A percentile compares a stretch with the other conserved stretches of the same genome.
These are phyloP conservation scores for Halotydeus destructor DNA, from an alignment of 1,140 invertebrate genomes.

Conservation along the genomic window DNA sequence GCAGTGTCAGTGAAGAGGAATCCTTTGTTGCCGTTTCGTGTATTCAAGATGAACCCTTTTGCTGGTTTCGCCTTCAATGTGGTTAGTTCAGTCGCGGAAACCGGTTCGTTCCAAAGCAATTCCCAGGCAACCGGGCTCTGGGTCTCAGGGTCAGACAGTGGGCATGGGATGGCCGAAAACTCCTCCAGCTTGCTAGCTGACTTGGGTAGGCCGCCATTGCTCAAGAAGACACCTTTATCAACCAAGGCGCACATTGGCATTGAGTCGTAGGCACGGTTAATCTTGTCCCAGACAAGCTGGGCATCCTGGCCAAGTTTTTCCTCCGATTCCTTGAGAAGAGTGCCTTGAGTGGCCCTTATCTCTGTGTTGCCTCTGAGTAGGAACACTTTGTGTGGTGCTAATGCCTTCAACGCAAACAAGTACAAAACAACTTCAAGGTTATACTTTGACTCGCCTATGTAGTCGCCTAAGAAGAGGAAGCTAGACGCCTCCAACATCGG, in stretches of 20 bases:
- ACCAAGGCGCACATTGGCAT: neutral
- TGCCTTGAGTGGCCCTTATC: neutral
- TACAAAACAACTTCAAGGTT: slow-evolving; percentile 6
- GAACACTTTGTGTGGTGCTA: slow-evolving; percentile 1
- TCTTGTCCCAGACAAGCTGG: neutral
- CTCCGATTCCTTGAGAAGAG: neutral
- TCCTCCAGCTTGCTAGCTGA: neutral
- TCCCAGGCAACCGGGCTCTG: slow-evolving; percentile 48
- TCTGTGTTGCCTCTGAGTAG: slow-evolving; percentile 3
- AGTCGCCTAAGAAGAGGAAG: slow-evolving; percentile 42
- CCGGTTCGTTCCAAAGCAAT: slow-evolving; percentile 52
- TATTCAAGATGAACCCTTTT: slow-evolving; percentile 42
- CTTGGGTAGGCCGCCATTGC: neutral
- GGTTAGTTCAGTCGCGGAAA: too few relatives aligned
- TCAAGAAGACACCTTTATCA: neutral
- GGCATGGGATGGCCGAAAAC: slow-evolving; percentile 23
- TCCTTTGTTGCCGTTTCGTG: slow-evolving; percentile 42
- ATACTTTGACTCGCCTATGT: slow-evolving; percentile 38
- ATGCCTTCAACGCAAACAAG: slow-evolving; percentile 2
- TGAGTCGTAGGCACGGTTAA: neutral
- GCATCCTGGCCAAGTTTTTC: slow-evolving; percentile 3
- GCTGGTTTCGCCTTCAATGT: slow-evolving; percentile 2
- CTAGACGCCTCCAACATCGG: slow-evolving; percentile 34
- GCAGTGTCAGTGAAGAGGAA: slow-evolving; percentile 44
- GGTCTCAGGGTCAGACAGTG: slow-evolving; percentile 36